phyloP scores from a whole-genome alignment of 2,888 invertebrate genomes.

The Sericinus montela region DNA sequence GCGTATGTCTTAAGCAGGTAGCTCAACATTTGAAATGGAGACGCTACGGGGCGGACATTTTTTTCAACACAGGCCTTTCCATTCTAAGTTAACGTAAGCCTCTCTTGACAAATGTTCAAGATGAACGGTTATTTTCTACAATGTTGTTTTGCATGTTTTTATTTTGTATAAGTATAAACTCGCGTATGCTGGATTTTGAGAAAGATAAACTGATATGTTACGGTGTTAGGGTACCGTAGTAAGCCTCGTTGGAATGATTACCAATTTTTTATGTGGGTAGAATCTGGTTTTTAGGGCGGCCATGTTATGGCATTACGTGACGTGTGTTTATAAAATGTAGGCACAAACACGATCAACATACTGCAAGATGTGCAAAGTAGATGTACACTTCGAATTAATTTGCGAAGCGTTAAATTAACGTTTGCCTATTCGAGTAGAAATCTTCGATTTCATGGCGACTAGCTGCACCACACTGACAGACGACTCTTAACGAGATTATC shows the following conservation, averaged over 20 bases:
- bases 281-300: not conserved
- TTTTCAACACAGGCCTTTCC: conserved; percentile 53
- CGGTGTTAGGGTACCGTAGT: conserved; percentile 35
- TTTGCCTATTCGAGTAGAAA: conserved; percentile 15
- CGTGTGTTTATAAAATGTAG: not conserved
- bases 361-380: not conserved
- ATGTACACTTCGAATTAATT: not conserved
- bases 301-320: not conserved
- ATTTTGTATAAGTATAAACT: conserved; percentile 48
- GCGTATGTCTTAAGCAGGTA: conserved; percentile 26
- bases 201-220: conserved; percentile 45
- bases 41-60: conserved; percentile 49
- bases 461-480: not conserved
- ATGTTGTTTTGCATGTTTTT: conserved; percentile 56
- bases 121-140: conserved; percentile 73
- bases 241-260: conserved; percentile 30
- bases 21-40: conserved; percentile 41
- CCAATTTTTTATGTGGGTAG: not conserved
- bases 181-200: conserved; percentile 39
- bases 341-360: not conserved
- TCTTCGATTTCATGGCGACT: not conserved
- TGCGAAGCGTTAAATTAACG: not conserved
- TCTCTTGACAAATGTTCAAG: conserved; percentile 74
- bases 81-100: conserved; percentile 72
- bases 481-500: not conserved